phyloP scores from a whole-genome alignment of 2,797 vertebrate genomes.

The Valencia hispanica region DNA sequence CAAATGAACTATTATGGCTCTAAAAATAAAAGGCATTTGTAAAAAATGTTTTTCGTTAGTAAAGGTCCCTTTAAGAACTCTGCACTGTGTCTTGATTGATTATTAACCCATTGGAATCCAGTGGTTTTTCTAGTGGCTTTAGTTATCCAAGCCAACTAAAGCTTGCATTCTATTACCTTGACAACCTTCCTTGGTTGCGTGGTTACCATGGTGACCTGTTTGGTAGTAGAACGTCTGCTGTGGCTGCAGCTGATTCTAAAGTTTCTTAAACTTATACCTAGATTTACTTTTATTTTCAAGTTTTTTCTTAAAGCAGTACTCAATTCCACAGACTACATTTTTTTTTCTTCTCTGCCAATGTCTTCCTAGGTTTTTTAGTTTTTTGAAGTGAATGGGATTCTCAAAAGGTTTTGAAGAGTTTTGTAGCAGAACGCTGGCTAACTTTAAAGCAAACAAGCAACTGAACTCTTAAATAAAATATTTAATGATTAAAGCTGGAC shows the following conservation, averaged over 20 bases:
- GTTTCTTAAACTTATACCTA: conserved; percentile 16
- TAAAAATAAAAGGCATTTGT: conserved; percentile 17
- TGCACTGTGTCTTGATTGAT: conserved; percentile 18
- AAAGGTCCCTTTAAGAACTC: background rate
- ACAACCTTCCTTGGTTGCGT: conserved; percentile 59
- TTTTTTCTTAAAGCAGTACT: too few relatives aligned
- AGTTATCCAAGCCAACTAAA: conserved; percentile 51
- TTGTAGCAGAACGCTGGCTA: conserved; percentile 9
- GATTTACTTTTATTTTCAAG: background rate
- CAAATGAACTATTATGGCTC: background rate
- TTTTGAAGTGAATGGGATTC: background rate
- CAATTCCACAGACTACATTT: background rate
- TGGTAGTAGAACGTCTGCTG: conserved; percentile 4
- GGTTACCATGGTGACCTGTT: conserved; percentile 65
- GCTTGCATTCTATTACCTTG: conserved; percentile 67
- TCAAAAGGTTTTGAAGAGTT: background rate
- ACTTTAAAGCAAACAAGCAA: background rate
- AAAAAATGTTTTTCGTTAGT: background rate
- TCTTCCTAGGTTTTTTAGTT: background rate
- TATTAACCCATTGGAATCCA: conserved; percentile 61
- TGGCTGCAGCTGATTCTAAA: conserved; percentile 34
- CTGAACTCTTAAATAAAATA: background rate
- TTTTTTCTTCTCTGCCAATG: background rate
- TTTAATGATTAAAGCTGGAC: background rate
- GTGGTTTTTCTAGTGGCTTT: conserved; percentile 24